Conservation (phyloP, 2,113 vertebrate species). For the Bungarus multicinctus region DNA sequence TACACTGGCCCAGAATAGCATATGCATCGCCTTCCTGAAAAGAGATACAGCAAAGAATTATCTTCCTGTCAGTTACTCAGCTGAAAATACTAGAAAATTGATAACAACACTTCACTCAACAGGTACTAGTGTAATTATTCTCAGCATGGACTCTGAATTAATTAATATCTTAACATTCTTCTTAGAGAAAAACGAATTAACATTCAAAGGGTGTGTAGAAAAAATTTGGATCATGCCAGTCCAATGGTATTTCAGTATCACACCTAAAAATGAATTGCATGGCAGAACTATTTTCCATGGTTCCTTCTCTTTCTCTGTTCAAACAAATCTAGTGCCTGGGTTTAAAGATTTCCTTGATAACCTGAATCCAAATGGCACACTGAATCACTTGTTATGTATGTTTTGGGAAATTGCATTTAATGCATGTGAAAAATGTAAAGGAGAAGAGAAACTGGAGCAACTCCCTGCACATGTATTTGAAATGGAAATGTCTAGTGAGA, state of each 20-base stretch:
- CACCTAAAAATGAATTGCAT: accelerated
- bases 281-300: not conserved
- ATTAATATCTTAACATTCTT: accelerated
- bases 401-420: not conserved
- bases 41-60: not conserved
- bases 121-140: not conserved
- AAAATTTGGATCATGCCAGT: slow-evolving; percentile 1
- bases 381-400: not conserved
- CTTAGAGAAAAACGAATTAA: not conserved
- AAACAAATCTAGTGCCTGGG: not conserved
- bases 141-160: not conserved
- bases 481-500: not conserved
- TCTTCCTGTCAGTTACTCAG: accelerated
- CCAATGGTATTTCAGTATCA: not conserved
- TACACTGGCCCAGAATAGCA: not conserved
- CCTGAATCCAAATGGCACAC: not conserved
- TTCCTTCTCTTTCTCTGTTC: not conserved
- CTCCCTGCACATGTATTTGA: not conserved
- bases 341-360: slow-evolving; percentile 6
- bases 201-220: not conserved
- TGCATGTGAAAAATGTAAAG: not conserved
- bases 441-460: not conserved
- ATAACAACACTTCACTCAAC: not conserved
- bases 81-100: accelerated
- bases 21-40: slow-evolving; percentile 7